Base-by-base conservation (phyloP, 2,888 invertebrate genomes). In the Allygus modestus region DNA sequence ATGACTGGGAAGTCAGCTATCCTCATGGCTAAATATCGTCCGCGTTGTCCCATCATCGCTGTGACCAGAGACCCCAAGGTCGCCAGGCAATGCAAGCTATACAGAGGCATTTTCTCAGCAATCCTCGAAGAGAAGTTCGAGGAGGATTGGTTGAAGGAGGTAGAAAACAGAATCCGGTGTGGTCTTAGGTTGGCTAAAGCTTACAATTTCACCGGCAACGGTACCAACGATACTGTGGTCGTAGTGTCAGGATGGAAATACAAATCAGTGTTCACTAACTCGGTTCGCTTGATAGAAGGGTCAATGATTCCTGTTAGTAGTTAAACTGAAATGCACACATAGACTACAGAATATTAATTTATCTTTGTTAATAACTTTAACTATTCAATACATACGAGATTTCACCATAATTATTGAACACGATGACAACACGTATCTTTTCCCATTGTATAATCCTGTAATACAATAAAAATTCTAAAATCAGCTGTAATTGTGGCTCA, bases 191-290 rank as follows among this genome's bases (percentile, higher is more conserved):
- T 97, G 89, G 99, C 98, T n/a, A 96, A 96, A 90, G 91, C 93
- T 87, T 94, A 96, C 88, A n/a, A n/a, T n/a, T n/a, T n/a, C n/a
- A n/a, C n/a, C n/a, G n/a, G 95, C 89, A 91, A 93, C 23, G n/a
- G n/a, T n/a, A n/a, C n/a, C n/a, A 97, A 97, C 7, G 98, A 99
- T 92, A 93, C 96, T 31, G 95, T 99, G 11, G 94, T 99, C 65
- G 94, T 99, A 84, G 96, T 99, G 84, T 99, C 99, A 61, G 99
- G 99, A 88, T 99, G 99, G 99, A 95, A 95, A 90, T 95, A 97
- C 90, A 98, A 98, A 87, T 96, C 97, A 88, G 98, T 98, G 77
- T 98, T 95, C 91, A 98, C 98, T 90, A 99, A 99, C 93, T 99
- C 98, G 89, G 94, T 98, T 93, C 95, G 98, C 87, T 93, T 99